phyloP scores from a whole-genome alignment of 2,797 vertebrate genomes.

The Acomys russatus region DNA sequence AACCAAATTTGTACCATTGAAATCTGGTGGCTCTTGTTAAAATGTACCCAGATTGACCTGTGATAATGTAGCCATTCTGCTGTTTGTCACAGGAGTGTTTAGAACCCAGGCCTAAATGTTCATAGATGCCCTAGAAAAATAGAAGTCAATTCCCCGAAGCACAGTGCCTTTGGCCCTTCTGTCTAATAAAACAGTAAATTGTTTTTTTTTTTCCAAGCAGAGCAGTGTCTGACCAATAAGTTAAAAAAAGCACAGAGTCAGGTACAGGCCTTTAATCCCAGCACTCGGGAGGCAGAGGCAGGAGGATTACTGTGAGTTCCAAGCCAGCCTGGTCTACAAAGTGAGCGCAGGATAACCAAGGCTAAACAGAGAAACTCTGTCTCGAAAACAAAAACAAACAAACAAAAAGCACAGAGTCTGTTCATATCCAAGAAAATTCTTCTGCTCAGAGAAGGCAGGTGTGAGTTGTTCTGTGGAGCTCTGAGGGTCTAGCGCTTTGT shows the following conservation, averaged over 20 bases:
- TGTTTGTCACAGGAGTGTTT: constrained; percentile 11
- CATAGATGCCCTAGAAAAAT: background rate
- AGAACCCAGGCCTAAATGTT: constrained; percentile 17
- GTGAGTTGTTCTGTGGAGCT: background rate
- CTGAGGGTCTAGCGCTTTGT: background rate
- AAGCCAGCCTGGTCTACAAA: too few species aligned
- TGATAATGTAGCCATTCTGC: background rate
- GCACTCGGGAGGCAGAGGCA: too few species aligned
- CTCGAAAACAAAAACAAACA: too few species aligned
- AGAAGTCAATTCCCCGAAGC: background rate
- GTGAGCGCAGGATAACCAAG: too few species aligned
- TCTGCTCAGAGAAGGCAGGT: background rate
- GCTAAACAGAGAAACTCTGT: too few species aligned
- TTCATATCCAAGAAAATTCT: background rate
- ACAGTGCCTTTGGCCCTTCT: constrained; percentile 17
- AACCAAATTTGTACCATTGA: background rate
- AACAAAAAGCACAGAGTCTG: background rate
- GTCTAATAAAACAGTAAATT: background rate
- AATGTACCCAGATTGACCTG: background rate
- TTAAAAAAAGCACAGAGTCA: background rate
- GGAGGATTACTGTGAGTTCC: too few species aligned
- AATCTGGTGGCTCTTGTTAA: background rate
- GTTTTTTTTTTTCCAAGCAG: background rate
- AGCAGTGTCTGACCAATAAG: background rate
- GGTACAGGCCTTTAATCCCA: too few species aligned